Base-by-base conservation (phyloP, 1,140 invertebrate species). In the Tyrophagus putrescentiae region DNA sequence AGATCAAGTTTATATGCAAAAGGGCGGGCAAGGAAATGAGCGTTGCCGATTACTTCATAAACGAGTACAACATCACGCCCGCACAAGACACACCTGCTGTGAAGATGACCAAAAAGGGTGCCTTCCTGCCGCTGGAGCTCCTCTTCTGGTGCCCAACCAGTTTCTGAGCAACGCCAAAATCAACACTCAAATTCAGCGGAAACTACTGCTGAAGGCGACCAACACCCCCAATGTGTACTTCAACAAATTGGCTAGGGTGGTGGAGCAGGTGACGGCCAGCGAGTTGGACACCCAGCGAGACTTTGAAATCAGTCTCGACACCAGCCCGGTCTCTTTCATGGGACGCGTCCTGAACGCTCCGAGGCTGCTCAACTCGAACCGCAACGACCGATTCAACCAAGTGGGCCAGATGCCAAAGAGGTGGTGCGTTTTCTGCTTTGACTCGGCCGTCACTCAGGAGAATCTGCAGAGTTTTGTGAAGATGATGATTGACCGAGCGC, bases 151-250 rank as follows among this genome's bases (percentile, higher is more conserved):
- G 3, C 13, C 13, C n/a, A n/a, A 27, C 27, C 48, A 52, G 23
- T 52, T 52, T 27, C 23, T 52, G 48, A 27, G 16, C 9, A 52
- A 52, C 23, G n/a, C n/a, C 16, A 52, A 52, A 52, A 52, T 52
- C 16, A 29, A 18, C 31, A 11, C 11, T 11, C 32, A 54, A n/a
- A 54, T 54, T 34, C 52, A 13, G 28, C 13, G 25, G 9, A 34
- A 54, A 25, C 39, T 54, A n/a, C 52, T 54, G n/a, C 25, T 13
- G 21, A 27, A 27, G 25, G 32, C 52, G 4, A 54, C 52, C 18
- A 31, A 54, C 21, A 13, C n/a, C 9, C 52, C 52, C n/a, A 3
- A 27, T 7, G 25, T 54, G 3, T 54, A 54, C 39, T 54, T 54
- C 13, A 11, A 54, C 25, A 54, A 54, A 25, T 11, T 25, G 11